Base-by-base conservation (phyloP, 1,140 invertebrate genomes). In the Adoxophyes honmai region DNA sequence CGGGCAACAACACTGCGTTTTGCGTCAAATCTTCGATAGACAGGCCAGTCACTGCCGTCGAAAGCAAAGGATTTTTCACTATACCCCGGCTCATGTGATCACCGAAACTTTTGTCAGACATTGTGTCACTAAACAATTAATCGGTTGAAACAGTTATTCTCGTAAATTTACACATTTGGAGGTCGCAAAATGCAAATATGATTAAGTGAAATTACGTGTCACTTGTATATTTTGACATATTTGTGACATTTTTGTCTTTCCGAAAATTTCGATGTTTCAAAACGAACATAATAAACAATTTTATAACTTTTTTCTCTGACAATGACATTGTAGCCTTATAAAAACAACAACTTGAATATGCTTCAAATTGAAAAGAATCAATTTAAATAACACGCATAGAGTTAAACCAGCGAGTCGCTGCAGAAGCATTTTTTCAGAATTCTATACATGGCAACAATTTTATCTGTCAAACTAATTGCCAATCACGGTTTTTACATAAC, bases 121-220 rank as follows among this genome's bases (percentile, higher is more conserved):
- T 88, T 57, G 70, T 82, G 59, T 70, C 57, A 61, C 64, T 59
- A 61, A 73, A 57, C 64, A 73, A 73, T 65, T 70, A 64, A 74
- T 64, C 68, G 70, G 68, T 62, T 59, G 62, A 70, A 72, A 57
- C 64, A 64, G 59, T 63, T 70, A 73, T 80, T 81, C 73, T 75
- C 60, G 69, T 64, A 62, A 78, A 80, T 78, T 82, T 78, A 78
- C 73, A 84, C 83, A 88, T 88, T 86, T 81, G 80, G 81, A 88
- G 80, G 83, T 81, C 85, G 75, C 71, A 80, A 85, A 81, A 82
- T 75, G 72, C 58, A 75, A 86, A 84, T 83, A 82, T 77, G 86
- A 81, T 88, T 85, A 78, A 59, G 60, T 78, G 75, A 83, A 82
- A 72, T 84, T 85, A 88, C 85, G 85, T 86, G 85, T 88, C 85